Evolutionary conservation across 2,113 vertebrate species (phyloP).

Genomic region (Pipa parva): DNA sequence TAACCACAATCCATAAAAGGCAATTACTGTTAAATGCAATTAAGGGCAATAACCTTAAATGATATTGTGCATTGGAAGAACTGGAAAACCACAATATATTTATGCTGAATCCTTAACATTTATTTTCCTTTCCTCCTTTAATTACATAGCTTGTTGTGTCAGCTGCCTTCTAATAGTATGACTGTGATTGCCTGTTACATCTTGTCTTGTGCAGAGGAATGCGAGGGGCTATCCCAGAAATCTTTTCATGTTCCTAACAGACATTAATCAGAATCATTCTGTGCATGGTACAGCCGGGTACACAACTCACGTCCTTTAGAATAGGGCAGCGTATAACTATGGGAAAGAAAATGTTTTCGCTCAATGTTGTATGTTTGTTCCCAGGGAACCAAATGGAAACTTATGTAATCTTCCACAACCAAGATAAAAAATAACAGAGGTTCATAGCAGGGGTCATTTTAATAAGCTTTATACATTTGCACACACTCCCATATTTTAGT

Average conservation of each 20-base stretch:
- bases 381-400: too few relatives aligned
- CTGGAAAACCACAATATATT: neutral
- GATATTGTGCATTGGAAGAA: neutral
- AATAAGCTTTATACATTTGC: too few relatives aligned
- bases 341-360: constrained; percentile 6
- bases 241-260: constrained; percentile 39
- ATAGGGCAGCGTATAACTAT: constrained; percentile 29
- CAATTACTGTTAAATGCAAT: neutral
- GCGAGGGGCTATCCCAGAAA: constrained; percentile 27
- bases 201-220: constrained; percentile 37
- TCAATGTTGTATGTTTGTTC: too few relatives aligned
- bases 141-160: constrained; percentile 26
- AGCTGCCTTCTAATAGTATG: constrained; percentile 29
- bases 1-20: neutral
- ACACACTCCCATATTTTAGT: too few relatives aligned
- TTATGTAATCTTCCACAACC: too few relatives aligned
- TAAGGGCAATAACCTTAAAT: neutral
- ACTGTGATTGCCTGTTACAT: constrained; percentile 36
- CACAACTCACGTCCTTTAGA: neutral
- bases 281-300: constrained; percentile 27
- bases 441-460: too few relatives aligned
- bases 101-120: neutral
- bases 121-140: constrained; percentile 15
- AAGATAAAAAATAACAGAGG: too few relatives aligned
- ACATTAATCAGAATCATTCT: constrained; percentile 30